Evolutionary conservation across 2,797 vertebrate species (phyloP), one percentile per base, ranked within the genome.

Genomic region (Artibeus lituratus): DNA sequence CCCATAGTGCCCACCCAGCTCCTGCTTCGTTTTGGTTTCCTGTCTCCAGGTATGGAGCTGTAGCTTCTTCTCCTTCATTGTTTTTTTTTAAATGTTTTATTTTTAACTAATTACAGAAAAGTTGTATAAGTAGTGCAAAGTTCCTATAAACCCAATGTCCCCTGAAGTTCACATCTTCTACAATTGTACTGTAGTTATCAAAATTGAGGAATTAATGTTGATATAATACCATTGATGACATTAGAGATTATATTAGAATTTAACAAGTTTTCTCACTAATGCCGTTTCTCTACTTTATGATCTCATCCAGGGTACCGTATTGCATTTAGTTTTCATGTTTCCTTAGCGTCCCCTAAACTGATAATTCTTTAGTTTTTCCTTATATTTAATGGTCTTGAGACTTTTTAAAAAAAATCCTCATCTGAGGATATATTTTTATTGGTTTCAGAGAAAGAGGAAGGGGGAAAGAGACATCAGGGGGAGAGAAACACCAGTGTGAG

Each of bases 141-240:
- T 81, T 92, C n/a, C 15, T 32, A 32, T 62, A 37, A 15, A 65
- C 24, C 12, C 22, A 82, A 11, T 10, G 73, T 94, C 70, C 10
- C 24, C 90, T 82, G 21, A 74, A 10, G 29, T 82, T 89, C 74
- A 81, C 9, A 67, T 85, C 67, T 94, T 62, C 14, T 15, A 37
- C n/a, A 65, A 47, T 21, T 15, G 14, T 76, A 67, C 51, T 84
- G 62, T 10, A 84, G 5, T 84, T 87, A 55, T 49, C 15, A 87
- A 84, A 83, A 83, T n/a, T 90, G 87, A 95, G 90, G 84, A 83
- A 57, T 80, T 92, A 80, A 73, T 35, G 44, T 87, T 65, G 55
- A 5, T 26, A 3, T 57, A 69, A 6, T 49, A 37, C 12, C 55
- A 1, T 91, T 91, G 62, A 65, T 2, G 26, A 16, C 7, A n/a